Base-by-base conservation (phyloP, 2,888 invertebrate species). In the Coenonympha arcania region DNA sequence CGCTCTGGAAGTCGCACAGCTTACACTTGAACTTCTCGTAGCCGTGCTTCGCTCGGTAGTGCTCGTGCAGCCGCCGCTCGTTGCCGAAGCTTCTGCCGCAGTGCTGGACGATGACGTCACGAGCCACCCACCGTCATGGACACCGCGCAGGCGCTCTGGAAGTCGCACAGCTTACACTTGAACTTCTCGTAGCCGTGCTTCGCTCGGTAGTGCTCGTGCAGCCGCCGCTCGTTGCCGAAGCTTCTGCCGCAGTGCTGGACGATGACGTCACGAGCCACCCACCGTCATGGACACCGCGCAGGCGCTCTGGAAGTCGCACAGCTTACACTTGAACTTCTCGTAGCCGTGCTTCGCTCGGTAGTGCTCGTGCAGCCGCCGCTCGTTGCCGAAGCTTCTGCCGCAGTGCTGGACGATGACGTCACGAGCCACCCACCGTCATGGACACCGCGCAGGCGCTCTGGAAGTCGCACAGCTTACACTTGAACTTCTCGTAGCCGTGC, bases 111-210 rank as follows among this genome's bases (percentile, higher is more conserved):
- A n/a, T n/a, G n/a, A n/a, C n/a, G n/a, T n/a, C n/a, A n/a, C n/a
- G n/a, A 3, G n/a, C 6, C 0, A 20, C 20, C 5, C 46, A 79
- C 80, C 65, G 58, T 49, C 60, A 80, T 54, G 0, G 76, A 66
- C 50, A 65, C 34, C 0, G 28, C 36, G 13, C 66, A 57, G 0
- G 81, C 71, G 56, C 71, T 74, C 44, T 57, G 56, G 54, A 78
- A 81, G 2, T 73, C 71, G 50, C 81, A 20, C 6, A 6, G 6
- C 11, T 11, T 6, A 6, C 81, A 81, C 16, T 65, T 62, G 49
- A 73, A 64, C 61, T 80, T 79, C 54, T 77, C 77, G 48, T 76
- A 69, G 0, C 75, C 81, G 18, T 81, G 81, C 46, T 73, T 76
- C 0, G 80, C 73, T 6, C 81, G 58, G 24, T 63, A 66, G 39